Evolutionary conservation across 2,888 invertebrate genomes (phyloP), one percentile per base, ranked within the genome.

Genomic region (Folsomia manolachei): DNA sequence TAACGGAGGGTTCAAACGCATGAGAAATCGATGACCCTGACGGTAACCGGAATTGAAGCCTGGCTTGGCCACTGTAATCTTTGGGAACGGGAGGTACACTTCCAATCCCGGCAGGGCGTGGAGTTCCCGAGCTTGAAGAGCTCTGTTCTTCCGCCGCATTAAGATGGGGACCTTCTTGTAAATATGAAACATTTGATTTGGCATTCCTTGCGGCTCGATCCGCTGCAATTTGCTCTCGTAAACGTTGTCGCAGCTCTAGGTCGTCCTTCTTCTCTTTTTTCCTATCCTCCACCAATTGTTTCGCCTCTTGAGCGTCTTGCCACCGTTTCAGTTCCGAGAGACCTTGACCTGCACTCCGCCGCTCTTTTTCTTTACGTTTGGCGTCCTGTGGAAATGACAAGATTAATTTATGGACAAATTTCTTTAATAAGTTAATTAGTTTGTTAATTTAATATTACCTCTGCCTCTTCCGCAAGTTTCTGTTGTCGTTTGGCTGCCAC

Each of bases 31-130:
- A 88, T 0, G 88, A 87, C 0, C 95, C 95, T 83, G 93, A 91
- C 0, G 95, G 92, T 78, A 95, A 83, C 81, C 92, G 90, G 83
- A 96, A 94, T 85, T 95, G 95, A 53, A 97, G 88, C 69, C 93
- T 87, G 0, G 92, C 87, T 53, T 84, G 83, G 76, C 88, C 87
- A 70, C 85, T 84, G 77, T 52, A 82, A 81, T 79, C 76, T 14
- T 25, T 23, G 7, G 78, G 73, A 19, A 63, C 25, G 0, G 72
- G 68, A 53, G 68, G 67, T 60, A 71, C 60, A 39, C 62, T 70
- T 4, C 70, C 69, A 53, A 69, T 65, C 1, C 67, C 70, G 53
- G 66, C 65, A 53, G 64, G 39, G 26, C 62, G 39, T 24, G 63
- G 53, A 11, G 27, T 25, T 1, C 67, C 27, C 18, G 64, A 26